Base-by-base conservation (phyloP, 2,888 invertebrate genomes). In the Eristalis arbustorum region DNA sequence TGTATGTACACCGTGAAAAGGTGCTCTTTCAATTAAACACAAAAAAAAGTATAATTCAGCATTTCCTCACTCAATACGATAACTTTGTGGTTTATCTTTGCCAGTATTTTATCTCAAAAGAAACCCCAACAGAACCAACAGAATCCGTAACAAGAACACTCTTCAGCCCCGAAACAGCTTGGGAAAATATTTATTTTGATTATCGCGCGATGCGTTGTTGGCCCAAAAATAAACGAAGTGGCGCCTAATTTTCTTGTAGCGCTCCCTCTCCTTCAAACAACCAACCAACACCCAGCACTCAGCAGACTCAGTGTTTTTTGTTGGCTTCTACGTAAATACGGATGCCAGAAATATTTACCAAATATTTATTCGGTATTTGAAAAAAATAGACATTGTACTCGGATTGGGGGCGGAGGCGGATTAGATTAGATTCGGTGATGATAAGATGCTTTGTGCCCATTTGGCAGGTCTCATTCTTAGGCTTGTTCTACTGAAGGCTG, bases 261-360 rank as follows among this genome's bases (percentile, higher is more conserved):
- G 62, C 73, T 73, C 49, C 18, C 40, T 67, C 62, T 74, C 57
- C 67, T 61, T 73, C 67, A 63, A 80, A 74, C 80, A 80, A 73
- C 71, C 25, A 25, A 69, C 64, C 42, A 31, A 31, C 31, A 28
- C 0, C 62, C 63, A 62, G 28, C 31, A 28, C 0, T 56, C 63
- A 62, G 28, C 63, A 13, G 37, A 23, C 49, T 59, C 59, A 28
- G 23, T 72, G 64, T 61, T 67, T 61, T 67, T 75, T 59, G 40
- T 71, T 79, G 57, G 62, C 57, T 18, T 49, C 63, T 64, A 81
- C 69, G 75, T 81, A 81, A 81, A 81, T 81, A 81, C 81, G 81
- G 81, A 81, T 81, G 81, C 75, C 69, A 69, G 75, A 75, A 81
- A 81, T 75, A 81, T 81, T 81, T 75, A 81, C 81, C 75, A 81